Percentiles rank a stretch among this genome's conserved stretches.
Evolutionary conservation across 2,888 invertebrate genomes (phyloP).

Genomic region (Furcula furcula): DNA sequence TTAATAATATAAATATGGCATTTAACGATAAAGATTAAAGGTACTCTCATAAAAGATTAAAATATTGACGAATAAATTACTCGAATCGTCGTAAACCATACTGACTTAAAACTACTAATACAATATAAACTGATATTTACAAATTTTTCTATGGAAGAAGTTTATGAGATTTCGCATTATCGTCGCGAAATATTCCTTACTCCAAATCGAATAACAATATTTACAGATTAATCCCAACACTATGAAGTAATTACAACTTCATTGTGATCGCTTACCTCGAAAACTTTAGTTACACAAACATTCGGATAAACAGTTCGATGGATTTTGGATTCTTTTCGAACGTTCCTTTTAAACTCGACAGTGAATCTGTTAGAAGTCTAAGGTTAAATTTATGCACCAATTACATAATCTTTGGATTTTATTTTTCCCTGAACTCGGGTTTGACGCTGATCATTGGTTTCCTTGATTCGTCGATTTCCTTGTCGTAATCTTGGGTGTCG

Average conservation of each 20-base stretch:
- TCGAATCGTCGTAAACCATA: constrained; percentile 70
- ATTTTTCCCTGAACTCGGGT: constrained; percentile 79
- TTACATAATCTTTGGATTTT: constrained; percentile 52
- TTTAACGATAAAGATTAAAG: constrained; percentile 75
- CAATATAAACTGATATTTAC: constrained; percentile 75
- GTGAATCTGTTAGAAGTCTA: constrained; percentile 22
- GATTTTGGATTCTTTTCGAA: constrained; percentile 25
- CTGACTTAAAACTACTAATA: constrained; percentile 49
- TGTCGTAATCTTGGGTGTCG: constrained; percentile 61
- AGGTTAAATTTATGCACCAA: constrained; percentile 36
- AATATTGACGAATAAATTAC: constrained; percentile 75
- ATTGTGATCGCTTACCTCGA: constrained; percentile 60
- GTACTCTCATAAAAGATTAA: constrained; percentile 74
- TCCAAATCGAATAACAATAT: constrained; percentile 71
- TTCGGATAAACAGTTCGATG: constrained; percentile 41
- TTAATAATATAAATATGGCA: constrained; percentile 81
- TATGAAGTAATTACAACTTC: constrained; percentile 47
- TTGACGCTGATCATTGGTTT: constrained; percentile 80
- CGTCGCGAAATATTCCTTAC: constrained; percentile 60
- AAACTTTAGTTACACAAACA: constrained; percentile 47
- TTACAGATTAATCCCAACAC: constrained; percentile 70
- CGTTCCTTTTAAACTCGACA: constrained; percentile 17
- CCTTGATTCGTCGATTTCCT: constrained; percentile 61
- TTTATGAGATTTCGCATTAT: constrained; percentile 58
- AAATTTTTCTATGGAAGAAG: constrained; percentile 81